Evolutionary conservation across 1,140 invertebrate species (phyloP), one percentile per base, ranked within the genome.

Genomic region (Tribolium castaneum): DNA sequence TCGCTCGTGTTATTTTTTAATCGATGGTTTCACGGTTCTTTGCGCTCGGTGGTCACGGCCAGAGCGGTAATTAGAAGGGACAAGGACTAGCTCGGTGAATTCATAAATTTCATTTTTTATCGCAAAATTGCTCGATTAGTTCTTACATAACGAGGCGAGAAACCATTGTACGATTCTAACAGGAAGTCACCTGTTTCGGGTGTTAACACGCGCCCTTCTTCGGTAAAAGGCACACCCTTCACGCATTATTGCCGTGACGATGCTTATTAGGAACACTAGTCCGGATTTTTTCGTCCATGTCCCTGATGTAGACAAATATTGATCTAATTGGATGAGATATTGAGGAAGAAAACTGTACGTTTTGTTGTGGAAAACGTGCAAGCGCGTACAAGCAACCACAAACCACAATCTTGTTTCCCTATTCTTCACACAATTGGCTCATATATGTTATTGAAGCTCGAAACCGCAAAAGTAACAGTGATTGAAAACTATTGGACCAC

Each of bases 241-340:
- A 75, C 54, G 34, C 22, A 34, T 35, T 45, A 59, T 75, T 75
- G 39, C 74, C 74, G 62, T 75, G 52, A 45, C 52, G 35, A 75
- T 50, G 34, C 4, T 14, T 54, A 16, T 19, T 54, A 54, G 13
- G 2, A 54, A 54, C 52, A 54, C 52, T 9, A 54, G 52, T 30
- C 25, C 4, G 25, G 25, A 30, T 30, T 30, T 30, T 30, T 30
- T 30, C 1, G 6, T 30, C 25, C 0, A 30, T 30, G 39, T 7
- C 39, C 39, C 39, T 45, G 39, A 14, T 14, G 56, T 22, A 59
- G 10, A 59, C 19, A 59, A 10, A 7, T 30, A 59, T 12, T 45
- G 39, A 45, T 45, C 39, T 30, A 59, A 59, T 30, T 59, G 13
- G 54, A 30, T 59, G 54, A 59, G 25, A 59, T 25, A 59, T 59